Base-by-base conservation (phyloP, 2,797 vertebrate species). In the Bothrops alternatus region DNA sequence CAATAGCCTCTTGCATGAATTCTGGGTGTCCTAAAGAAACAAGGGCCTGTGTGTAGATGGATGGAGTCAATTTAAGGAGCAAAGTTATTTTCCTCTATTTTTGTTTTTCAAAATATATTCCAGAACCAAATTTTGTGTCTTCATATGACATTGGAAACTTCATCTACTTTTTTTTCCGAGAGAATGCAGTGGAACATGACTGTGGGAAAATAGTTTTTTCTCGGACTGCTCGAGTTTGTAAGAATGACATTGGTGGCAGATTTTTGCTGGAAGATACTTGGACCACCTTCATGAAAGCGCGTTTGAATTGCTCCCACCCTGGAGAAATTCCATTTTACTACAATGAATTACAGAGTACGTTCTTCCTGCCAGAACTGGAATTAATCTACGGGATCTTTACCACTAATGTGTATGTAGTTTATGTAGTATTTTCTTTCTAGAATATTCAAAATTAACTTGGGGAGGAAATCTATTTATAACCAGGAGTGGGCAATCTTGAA, bases 241-340 rank as follows among this genome's bases (percentile, higher is more conserved):
- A 99, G 96, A 99, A 99, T 0, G 99, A 99, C 96, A 98, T 99
- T 0, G 99, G 99, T 0, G 99, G 99, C 0, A 98, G 99, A 4
- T 99, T 99, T 88, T 98, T 99, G 63, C 97, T 99, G 93, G 99
- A 99, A 94, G 99, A 99, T 95, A 99, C 99, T 0, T 99, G 99
- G 99, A 99, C 99, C 92, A 99, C 99, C 1, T 99, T 99, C 97
- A 99, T 99, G 99, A 99, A 99, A 96, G 98, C 99, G 13, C 97
- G 99, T 18, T 97, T 99, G 37, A 99, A 99, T 97, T 99, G 99
- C 95, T 99, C 99, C 50, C 98, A 98, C 25, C 99, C 99, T 0
- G 99, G 99, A 14, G 99, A 99, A 96, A 99, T 99, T 95, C 99
- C 99, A 0, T 99, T 99, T 96, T 98, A 98, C 96, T 99, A 99